Evolutionary conservation across 1,140 invertebrate species (phyloP), one percentile per base, ranked within the genome.

Genomic region (Ceratina japonica): DNA sequence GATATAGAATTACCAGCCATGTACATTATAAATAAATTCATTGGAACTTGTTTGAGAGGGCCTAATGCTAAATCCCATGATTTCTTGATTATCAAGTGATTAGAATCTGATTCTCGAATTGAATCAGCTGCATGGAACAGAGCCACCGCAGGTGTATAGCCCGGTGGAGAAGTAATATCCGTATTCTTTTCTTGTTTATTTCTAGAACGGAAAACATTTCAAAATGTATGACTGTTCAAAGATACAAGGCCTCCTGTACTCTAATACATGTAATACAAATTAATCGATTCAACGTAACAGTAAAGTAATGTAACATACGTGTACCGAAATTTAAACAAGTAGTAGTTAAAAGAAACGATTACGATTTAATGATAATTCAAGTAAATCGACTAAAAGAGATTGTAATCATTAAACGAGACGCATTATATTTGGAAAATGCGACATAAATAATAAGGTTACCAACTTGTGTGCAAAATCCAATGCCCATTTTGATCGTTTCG

Each of bases 21-120:
- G 92, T 99, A 99, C 97, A 99, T 99, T 63, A 99, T 98, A 88
- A 99, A 99, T 22, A 99, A 92, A 93, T 99, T 99, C 99, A 99
- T 99, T 5, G 99, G 98, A 51, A 99, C 96, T 93, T 97, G 96
- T 91, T 99, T 99, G 7, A 99, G 89, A 10, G 99, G 98, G 10
- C 96, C 98, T 5, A 99, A 89, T 0, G 99, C 99, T 64, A 99
- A 94, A 91, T 99, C 98, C 99, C 99, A 99, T 62, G 98, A 97
- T 91, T 98, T 97, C 92, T 98, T 98, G 1, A 98, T 97, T 69
- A 98, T 96, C 71, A 98, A 93, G 86, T 96, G 94, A 93, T 95
- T 96, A 0, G 96, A 94, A 91, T 98, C 97, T 1, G 94, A 93
- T 80, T 95, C 95, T 88, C 97, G 95, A 87, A 95, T 95, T 3